A percentile compares a stretch with the other conserved stretches of the same genome.
Conservation (phyloP, 2,113 vertebrate genomes). For the Ursus arctos region DNA sequence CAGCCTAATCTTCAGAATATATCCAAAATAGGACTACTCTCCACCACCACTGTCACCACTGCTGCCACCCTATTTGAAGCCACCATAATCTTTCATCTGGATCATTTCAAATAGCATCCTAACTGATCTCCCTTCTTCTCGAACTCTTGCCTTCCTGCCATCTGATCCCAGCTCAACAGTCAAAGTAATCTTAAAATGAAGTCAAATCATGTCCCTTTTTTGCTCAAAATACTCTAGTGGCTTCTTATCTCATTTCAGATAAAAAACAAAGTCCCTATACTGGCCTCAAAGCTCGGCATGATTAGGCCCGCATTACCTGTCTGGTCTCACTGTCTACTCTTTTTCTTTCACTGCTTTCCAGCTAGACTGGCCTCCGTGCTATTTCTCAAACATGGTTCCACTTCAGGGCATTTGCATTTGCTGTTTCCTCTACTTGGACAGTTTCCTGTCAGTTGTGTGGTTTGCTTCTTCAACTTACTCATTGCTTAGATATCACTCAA, state of each 20-base stretch:
- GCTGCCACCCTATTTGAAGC: not conserved
- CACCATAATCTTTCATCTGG: not conserved
- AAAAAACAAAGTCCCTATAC: not conserved
- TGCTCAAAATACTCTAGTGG: not conserved
- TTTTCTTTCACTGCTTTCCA: not conserved
- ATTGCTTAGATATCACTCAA: slow-evolving; percentile 8
- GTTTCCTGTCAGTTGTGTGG: not conserved
- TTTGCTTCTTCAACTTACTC: not conserved
- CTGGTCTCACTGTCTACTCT: not conserved
- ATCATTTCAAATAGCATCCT: not conserved
- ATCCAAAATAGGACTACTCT: not conserved
- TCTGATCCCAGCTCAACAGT: slow-evolving; percentile 4
- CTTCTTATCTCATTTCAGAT: not conserved
- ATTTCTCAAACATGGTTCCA: not conserved
- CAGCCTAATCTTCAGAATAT: slow-evolving; percentile 21
- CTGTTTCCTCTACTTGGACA: slow-evolving; percentile 7
- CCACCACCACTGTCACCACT: not conserved
- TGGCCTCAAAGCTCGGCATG: not conserved
- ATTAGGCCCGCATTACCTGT: not conserved
- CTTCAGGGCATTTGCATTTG: not conserved
- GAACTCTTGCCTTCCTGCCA: not conserved
- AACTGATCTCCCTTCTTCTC: not conserved
- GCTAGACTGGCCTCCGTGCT: not conserved
- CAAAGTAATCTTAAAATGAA: slow-evolving; percentile 17
- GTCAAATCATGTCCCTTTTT: not conserved